phyloP scores from a whole-genome alignment of 2,797 vertebrate genomes.

The Labroides dimidiatus region DNA sequence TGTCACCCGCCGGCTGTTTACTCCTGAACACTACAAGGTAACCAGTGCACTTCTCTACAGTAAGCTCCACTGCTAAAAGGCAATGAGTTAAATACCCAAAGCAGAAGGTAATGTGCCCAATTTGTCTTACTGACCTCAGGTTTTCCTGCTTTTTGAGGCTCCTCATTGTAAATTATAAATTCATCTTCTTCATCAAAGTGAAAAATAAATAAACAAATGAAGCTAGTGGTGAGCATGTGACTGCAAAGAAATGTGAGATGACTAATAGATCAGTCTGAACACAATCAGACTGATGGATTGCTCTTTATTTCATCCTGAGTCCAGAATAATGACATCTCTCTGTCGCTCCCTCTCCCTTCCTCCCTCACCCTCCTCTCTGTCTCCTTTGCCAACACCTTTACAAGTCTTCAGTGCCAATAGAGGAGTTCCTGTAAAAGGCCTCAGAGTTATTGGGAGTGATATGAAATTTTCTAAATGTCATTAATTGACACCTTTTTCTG shows the following conservation, averaged over 20 bases:
- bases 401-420: slow-evolving; percentile 64
- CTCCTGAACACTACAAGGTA: slow-evolving; percentile 90
- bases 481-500: slow-evolving; percentile 88
- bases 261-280: slow-evolving; percentile 72
- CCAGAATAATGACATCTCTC: slow-evolving; percentile 73
- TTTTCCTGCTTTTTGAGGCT: slow-evolving; percentile 7
- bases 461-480: slow-evolving; percentile 87
- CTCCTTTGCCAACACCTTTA: slow-evolving; percentile 49
- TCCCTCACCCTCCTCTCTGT: slow-evolving; percentile 12
- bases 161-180: slow-evolving; percentile 9
- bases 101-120: too few species aligned
- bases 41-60: slow-evolving; percentile 85
- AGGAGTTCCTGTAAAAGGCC: slow-evolving; percentile 79
- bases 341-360: slow-evolving; percentile 15
- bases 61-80: slow-evolving; percentile 81
- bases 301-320: slow-evolving; percentile 72
- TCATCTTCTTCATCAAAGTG: slow-evolving; percentile 11
- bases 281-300: slow-evolving; percentile 73
- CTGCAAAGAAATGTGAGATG: slow-evolving; percentile 57
- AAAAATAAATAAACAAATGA: background rate
- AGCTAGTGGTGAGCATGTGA: slow-evolving; percentile 25
- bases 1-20: slow-evolving; percentile 98
- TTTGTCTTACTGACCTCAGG: background rate
- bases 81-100: slow-evolving; percentile 13
- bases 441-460: slow-evolving; percentile 85